Evolutionary conservation across 23 tunicate genomes (phyloP).

Genomic region (Styela clava): DNA sequence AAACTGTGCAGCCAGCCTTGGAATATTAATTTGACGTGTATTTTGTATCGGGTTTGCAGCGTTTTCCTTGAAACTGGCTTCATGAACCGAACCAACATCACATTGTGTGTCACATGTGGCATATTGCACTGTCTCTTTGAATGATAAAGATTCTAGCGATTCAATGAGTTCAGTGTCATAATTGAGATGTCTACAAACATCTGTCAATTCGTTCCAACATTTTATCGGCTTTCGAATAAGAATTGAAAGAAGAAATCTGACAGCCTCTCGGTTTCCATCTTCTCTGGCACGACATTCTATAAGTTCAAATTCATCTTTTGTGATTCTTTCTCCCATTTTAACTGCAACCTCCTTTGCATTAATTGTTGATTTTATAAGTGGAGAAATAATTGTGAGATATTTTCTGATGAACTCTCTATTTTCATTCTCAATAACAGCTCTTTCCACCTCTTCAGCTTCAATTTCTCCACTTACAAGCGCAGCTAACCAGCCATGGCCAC

Average conservation of each 20-base stretch:
- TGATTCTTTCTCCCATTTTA: neutral
- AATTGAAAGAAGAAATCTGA: neutral
- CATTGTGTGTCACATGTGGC: neutral
- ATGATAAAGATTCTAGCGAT: neutral
- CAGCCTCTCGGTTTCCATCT: constrained; percentile 13
- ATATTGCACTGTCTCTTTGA: neutral
- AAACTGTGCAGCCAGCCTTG: neutral
- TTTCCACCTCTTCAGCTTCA: neutral
- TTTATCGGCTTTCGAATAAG: constrained; percentile 11
- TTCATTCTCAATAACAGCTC: neutral
- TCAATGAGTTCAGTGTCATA: neutral
- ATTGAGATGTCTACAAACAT: neutral
- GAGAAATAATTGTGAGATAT: neutral
- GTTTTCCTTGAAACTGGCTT: neutral
- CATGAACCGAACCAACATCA: neutral
- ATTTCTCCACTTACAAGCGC: constrained; percentile 19
- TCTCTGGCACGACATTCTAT: neutral
- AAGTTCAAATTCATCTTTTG: constrained; percentile 1
- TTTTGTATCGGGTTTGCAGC: neutral
- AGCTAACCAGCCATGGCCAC: constrained; percentile 11
- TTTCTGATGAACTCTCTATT: constrained; percentile 8
- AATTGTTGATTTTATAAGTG: neutral
- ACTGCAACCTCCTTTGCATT: constrained; percentile 3
- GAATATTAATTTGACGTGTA: neutral
- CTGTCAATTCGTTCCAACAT: constrained; percentile 14